A percentile compares a stretch with the other conserved stretches of the same genome.
Conservation (phyloP, 2,113 vertebrate genomes). For the Mus spicilegus region DNA sequence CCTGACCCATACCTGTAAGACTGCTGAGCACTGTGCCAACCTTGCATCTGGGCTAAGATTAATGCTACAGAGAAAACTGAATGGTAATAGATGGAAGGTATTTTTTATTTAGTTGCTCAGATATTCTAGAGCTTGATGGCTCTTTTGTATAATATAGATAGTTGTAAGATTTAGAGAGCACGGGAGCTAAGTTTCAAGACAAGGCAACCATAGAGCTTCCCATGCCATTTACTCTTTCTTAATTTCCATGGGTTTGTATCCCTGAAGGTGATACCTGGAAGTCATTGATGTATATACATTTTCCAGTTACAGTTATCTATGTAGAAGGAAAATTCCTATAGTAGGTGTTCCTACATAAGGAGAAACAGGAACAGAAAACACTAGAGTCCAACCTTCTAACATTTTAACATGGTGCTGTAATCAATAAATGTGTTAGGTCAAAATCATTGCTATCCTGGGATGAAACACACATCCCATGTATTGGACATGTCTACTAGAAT, state of each 20-base stretch:
- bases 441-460: neutral
- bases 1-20: neutral
- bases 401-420: neutral
- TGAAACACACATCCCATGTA: neutral
- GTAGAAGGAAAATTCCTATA: neutral
- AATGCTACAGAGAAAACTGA: neutral
- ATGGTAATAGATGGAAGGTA: neutral
- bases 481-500: neutral
- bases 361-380: slow-evolving; percentile 10
- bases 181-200: neutral
- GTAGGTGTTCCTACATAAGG: neutral
- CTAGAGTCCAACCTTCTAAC: neutral
- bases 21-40: neutral
- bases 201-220: neutral
- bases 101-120: neutral
- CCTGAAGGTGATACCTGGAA: neutral
- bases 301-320: neutral
- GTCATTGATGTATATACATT: neutral
- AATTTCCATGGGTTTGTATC: neutral
- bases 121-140: neutral
- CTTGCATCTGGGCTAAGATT: neutral
- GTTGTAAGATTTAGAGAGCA: neutral
- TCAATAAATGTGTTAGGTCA: neutral
- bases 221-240: neutral
- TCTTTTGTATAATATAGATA: neutral